Conservation (phyloP, 2,113 vertebrate species). For the Meles meles region DNA sequence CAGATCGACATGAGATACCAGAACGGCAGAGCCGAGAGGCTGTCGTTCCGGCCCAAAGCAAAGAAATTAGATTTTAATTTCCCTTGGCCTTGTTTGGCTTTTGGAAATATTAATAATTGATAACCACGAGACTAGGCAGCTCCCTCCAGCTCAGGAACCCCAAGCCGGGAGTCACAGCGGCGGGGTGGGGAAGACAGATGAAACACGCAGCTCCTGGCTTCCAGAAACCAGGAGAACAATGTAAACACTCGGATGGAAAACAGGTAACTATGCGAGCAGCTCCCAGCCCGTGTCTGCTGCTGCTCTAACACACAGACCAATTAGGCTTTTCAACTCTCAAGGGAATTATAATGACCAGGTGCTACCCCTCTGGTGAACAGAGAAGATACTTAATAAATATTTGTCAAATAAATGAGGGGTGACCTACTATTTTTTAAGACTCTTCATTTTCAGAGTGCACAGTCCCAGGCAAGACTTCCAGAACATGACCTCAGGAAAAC, state of each 20-base stretch:
- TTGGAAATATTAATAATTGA: neutral
- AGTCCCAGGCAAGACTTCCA: neutral
- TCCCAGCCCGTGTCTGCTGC: neutral
- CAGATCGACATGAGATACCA: neutral
- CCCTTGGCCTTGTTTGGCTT: neutral
- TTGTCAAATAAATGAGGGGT: neutral
- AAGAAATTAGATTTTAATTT: neutral
- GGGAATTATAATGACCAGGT: neutral
- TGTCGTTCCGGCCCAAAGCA: neutral
- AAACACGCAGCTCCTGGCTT: neutral
- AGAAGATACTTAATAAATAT: neutral
- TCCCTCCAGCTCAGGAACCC: neutral
- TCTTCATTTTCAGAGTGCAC: neutral
- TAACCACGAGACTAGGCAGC: neutral
- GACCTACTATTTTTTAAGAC: neutral
- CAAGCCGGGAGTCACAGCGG: neutral
- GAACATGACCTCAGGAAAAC: neutral
- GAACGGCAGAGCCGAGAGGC: neutral
- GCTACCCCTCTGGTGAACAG: neutral
- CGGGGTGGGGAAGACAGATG: neutral
- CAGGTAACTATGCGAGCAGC: neutral
- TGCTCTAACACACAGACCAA: neutral
- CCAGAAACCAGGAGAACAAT: neutral
- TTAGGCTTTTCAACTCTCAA: neutral
- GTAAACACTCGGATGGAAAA: neutral